Base-by-base conservation (phyloP, 2,797 vertebrate species). In the Xiphophorus birchmanni region DNA sequence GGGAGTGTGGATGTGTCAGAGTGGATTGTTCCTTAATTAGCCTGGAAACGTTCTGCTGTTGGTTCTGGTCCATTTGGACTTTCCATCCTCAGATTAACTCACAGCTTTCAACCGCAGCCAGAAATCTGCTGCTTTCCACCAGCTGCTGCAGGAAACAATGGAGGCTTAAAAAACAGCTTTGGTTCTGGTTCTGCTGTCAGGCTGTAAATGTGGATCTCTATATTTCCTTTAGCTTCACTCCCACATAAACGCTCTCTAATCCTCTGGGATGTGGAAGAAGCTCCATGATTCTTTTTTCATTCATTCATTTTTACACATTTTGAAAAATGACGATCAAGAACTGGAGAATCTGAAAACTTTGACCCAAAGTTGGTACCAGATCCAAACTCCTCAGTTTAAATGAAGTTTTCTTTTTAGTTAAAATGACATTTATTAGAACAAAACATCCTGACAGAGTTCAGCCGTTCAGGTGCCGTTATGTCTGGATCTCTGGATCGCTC, bases 401-500 rank as follows among this genome's bases (percentile, higher is more conserved):
- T 42, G 40, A 40, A 40, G 40, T 6, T 45, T 45, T 45, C 4
- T 17, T 48, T 48, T 48, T 48, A 48, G 47, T 5, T 48, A 18
- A 15, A 48, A 48, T 48, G 15, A 48, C 15, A 48, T 48, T 48
- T 4, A 48, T 48, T 48, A 48, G 47, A 48, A 48, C 4, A 17
- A 17, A 15, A 48, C 13, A 48, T 48, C 47, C 15, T 48, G 47
- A 15, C 47, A 48, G 3, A 48, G 5, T 18, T 48, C 10, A 11
- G 44, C 44, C 44, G 44, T 10, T 44, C 42, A 44, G 42, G 40
- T 6, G 40, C 5, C 40, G 5, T 40, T 40, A 40, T 6, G 4
- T 40, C 5, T 32, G 50, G 45, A 40, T 45, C 6, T 54, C 81
- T 42, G 65, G 76, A 79, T 40, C 10, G 48, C 72, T 77, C n/a